Base-by-base conservation (phyloP, 2,797 vertebrate genomes). In the Eutrigla gurnardus region DNA sequence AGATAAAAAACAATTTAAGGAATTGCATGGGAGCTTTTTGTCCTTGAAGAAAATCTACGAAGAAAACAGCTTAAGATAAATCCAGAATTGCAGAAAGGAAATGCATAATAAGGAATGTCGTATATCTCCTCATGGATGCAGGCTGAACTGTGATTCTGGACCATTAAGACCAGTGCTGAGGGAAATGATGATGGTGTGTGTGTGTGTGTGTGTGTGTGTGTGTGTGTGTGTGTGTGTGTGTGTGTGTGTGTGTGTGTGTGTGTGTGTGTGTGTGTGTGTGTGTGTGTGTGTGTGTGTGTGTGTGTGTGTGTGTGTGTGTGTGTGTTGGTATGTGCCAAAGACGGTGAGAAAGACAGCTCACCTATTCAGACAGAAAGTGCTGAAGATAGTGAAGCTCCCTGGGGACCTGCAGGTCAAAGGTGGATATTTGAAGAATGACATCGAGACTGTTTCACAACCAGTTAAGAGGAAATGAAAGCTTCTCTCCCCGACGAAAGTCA, bases 121-220 rank as follows among this genome's bases (percentile, higher is more conserved):
- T 25, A 25, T 25, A 25, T 25, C 25, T 25, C 25, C 25, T 25
- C 25, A 25, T 25, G 25, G 25, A 54, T 32, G 49, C 61, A 39
- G 40, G 33, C 49, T 4, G 33, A 57, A 43, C 60, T 70, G 71
- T 70, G 69, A 79, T 75, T 79, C 12, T 70, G 40, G 46, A 52
- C 55, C 50, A 40, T 78, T 89, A 59, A 60, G 49, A 59, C 58
- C 69, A 49, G 50, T 13, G 74, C 39, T 71, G 67, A 87, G 50
- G 62, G 75, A 65, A 84, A 75, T 65, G 82, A 73, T 7, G n/a
- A n/a, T n/a, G n/a, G 15, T 37, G 55, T 47, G 66, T 71, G 71
- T 62, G 59, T 64, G 55, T 25, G 12, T 67, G 54, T 17, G 43
- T 54, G 52, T 68, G 59, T 32, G 15, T 47, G 40, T 46, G 49